phyloP scores from a whole-genome alignment of 2,113 vertebrate genomes.

The Rafetus swinhoei region DNA sequence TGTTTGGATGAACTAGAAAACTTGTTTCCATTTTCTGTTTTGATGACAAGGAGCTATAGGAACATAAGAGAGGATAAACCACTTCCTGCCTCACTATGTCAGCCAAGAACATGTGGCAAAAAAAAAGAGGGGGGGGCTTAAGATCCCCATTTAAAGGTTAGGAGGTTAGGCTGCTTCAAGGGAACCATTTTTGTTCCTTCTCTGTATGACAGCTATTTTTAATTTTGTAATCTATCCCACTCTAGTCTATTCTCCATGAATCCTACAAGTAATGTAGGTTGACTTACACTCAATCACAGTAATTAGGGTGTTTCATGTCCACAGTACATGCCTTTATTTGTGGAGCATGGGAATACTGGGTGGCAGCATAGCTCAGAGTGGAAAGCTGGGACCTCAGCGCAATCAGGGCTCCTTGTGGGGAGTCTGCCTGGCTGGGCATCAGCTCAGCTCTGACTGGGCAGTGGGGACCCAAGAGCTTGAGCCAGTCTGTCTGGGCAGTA shows the following conservation, averaged over 20 bases:
- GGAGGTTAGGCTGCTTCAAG: background rate
- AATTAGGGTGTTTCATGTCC: no score
- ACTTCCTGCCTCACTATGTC: background rate
- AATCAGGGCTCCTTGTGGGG: no score
- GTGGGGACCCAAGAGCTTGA: no score
- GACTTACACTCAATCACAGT: background rate
- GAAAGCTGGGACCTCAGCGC: no score
- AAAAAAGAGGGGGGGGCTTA: background rate
- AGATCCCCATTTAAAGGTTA: background rate
- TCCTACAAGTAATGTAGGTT: background rate
- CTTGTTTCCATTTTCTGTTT: slow-evolving; percentile 25
- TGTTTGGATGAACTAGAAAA: slow-evolving; percentile 30
- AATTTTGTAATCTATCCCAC: background rate
- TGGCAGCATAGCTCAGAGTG: no score
- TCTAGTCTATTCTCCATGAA: background rate
- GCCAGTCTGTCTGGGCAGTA: no score
- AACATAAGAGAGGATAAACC: background rate
- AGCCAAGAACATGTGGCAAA: background rate
- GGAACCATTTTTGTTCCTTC: background rate
- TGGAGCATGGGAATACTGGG: no score
- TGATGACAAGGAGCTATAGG: background rate
- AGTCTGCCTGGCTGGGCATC: no score
- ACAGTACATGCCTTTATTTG: no score
- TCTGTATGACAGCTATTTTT: background rate
- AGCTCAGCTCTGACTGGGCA: no score